Conservation (phyloP, 2,888 invertebrate species). For the Pheosia tremula region DNA sequence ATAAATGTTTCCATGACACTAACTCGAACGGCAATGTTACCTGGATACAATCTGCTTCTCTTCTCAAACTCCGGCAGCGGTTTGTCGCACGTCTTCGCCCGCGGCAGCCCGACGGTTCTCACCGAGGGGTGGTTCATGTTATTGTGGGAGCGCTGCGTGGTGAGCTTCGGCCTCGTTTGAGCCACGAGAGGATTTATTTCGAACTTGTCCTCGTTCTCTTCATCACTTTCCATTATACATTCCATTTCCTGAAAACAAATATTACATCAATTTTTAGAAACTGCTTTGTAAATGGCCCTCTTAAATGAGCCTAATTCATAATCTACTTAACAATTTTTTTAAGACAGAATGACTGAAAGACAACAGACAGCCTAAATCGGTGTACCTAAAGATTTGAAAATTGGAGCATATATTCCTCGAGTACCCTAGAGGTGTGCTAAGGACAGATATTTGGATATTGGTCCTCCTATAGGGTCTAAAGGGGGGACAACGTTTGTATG, state of each 20-base stretch:
- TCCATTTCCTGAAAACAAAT: constrained; percentile 85
- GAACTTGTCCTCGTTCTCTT: constrained; percentile 85
- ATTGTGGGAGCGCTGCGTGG: constrained; percentile 66
- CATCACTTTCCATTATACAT: constrained; percentile 87
- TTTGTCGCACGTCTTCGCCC: constrained; percentile 79
- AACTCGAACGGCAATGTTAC: not conserved
- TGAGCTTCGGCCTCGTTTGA: constrained; percentile 66
- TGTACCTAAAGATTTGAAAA: no score
- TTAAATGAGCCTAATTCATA: no score
- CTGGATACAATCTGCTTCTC: constrained; percentile 50
- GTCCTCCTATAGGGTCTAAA: no score
- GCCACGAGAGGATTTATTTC: constrained; percentile 76
- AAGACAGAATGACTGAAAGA: no score
- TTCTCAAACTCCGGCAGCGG: constrained; percentile 74
- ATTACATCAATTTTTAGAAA: not conserved
- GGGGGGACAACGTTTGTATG: no score
- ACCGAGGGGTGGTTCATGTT: constrained; percentile 79
- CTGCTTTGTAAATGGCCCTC: no score
- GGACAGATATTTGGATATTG: no score
- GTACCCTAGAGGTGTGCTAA: no score
- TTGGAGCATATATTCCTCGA: no score
- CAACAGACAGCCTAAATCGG: no score
- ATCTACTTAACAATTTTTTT: no score
- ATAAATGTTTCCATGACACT: no score
- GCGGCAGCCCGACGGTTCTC: constrained; percentile 70